Conservation (phyloP, 2,797 vertebrate genomes). For the Nannoperca obscura region DNA sequence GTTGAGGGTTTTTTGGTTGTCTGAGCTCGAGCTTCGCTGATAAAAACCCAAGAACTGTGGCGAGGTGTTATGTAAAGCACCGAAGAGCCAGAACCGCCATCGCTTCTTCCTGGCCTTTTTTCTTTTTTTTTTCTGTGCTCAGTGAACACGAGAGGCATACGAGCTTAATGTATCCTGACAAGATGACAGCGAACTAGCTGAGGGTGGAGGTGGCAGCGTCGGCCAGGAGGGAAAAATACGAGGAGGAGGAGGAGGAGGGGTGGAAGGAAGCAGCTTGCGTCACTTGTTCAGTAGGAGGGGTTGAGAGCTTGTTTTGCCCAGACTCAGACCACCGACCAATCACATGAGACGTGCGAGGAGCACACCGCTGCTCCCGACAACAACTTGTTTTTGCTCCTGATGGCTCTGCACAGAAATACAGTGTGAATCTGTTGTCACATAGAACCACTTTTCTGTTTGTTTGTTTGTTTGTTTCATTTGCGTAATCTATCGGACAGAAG, state of each 20-base stretch:
- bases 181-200: conserved; percentile 67
- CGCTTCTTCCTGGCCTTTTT: conserved; percentile 27
- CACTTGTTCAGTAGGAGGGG: conserved; percentile 69
- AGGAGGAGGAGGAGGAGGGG: conserved; percentile 39
- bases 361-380: conserved; percentile 56
- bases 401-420: conserved; percentile 35
- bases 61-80: conserved; percentile 50
- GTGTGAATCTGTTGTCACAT: conserved; percentile 31
- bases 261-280: conserved; percentile 64
- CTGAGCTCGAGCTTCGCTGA: conserved; percentile 34
- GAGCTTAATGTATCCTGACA: conserved; percentile 77
- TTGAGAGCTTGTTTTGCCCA: conserved; percentile 69
- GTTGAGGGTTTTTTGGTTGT: conserved; percentile 14
- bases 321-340: conserved; percentile 72
- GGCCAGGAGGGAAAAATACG: conserved; percentile 58
- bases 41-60: conserved; percentile 17
- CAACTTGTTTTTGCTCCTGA: conserved; percentile 69
- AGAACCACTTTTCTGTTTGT: conserved; percentile 27
- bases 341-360: conserved; percentile 49
- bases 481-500: conserved; percentile 22
- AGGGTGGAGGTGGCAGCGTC: conserved; percentile 68
- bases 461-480: neutral
- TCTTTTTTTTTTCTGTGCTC: conserved; percentile 37
- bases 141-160: conserved; percentile 44
- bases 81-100: conserved; percentile 30